Evolutionary conservation across 2,888 invertebrate species (phyloP), one percentile per base, ranked within the genome.

Genomic region (Vandiemenella viatica): DNA sequence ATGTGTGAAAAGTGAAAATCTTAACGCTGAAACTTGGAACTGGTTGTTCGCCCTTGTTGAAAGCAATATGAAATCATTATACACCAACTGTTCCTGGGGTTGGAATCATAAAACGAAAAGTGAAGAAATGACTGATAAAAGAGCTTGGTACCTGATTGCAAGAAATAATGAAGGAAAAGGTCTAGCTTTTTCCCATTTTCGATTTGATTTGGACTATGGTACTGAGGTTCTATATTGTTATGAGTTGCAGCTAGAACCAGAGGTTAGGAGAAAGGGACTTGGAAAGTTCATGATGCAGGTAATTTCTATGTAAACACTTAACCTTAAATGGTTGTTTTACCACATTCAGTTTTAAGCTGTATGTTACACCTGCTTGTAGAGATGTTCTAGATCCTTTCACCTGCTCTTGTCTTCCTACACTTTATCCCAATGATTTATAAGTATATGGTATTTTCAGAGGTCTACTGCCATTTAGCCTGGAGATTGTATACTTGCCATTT

Each of bases 161-260:
- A 17, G 21, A 42, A 19, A 13, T 5, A 13, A n/a, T 13, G 21
- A 18, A n/a, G 42, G 42, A 13, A 15, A 42, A 5, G 18, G 18
- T 13, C 67, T 85, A 46, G 89, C 80, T 2, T 86, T 85, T 65
- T 77, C 80, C 47, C 87, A 89, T 67, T 88, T 87, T 65, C 70
- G 88, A 62, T 88, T 88, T 67, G 88, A 87, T 62, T 71, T 87
- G 67, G 88, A 89, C 62, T 77, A 77, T 63, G 83, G 80, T 15
- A 70, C 76, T 45, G 79, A 80, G 60, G 86, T 87, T 5, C 64
- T 88, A 6, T 88, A 87, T 65, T 84, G 85, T 65, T 93, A 92
- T 69, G 92, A 92, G 66, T 73, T 92, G 54, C 92, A 93, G 66
- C 71, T 92, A 57, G 82, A 82, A 61, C 66, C 75, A 45, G 69